Conservation (phyloP, 2,797 vertebrate species). For the Anisognathus igniventris region DNA sequence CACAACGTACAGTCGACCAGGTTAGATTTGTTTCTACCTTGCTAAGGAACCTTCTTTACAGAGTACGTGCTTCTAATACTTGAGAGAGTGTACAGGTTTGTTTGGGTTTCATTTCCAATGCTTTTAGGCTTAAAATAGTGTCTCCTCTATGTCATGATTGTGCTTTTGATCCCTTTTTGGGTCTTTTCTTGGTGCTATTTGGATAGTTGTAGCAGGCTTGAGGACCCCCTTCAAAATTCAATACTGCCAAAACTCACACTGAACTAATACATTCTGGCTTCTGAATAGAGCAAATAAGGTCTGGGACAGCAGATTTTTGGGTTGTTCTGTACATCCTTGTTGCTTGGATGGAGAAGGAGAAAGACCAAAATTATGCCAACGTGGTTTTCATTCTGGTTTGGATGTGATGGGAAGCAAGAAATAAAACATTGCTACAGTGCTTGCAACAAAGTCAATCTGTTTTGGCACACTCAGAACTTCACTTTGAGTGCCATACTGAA, state of each 20-base stretch:
- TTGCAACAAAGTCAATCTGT: background rate
- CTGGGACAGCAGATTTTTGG: no score
- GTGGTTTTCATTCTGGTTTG: background rate
- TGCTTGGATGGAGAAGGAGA: background rate
- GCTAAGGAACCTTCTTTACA: conserved; percentile 6
- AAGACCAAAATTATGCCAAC: background rate
- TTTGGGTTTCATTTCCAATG: background rate
- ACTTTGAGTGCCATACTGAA: background rate
- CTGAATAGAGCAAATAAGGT: background rate
- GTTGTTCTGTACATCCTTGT: background rate
- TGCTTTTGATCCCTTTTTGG: background rate
- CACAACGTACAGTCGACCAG: conserved; percentile 95
- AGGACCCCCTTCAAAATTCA: background rate
- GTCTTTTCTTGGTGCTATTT: background rate
- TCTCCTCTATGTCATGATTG: background rate
- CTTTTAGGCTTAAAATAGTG: background rate
- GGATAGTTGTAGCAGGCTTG: background rate
- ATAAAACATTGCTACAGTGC: background rate
- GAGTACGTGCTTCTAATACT: background rate
- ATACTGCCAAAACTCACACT: background rate
- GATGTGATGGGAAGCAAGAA: background rate
- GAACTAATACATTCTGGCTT: background rate
- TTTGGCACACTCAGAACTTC: background rate
- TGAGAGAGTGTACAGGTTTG: background rate
- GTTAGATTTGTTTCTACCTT: conserved; percentile 75